Base-by-base conservation (phyloP, 1,140 invertebrate genomes). In the Euura saliciscinereae region DNA sequence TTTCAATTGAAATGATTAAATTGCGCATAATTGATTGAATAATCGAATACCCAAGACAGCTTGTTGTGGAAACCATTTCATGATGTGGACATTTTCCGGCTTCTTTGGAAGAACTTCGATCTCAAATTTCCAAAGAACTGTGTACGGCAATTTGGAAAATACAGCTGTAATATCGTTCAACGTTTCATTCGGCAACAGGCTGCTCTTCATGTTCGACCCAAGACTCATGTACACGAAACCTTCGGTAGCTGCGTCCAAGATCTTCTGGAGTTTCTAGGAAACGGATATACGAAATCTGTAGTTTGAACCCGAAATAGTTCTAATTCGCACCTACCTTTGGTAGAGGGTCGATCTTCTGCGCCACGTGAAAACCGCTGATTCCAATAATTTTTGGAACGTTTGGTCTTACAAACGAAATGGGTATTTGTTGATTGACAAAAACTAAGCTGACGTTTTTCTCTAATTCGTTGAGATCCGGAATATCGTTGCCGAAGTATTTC, bases 211-310 rank as follows among this genome's bases (percentile, higher is more conserved):
- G 44, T 88, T 86, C 0, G 85, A 87, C 0, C 90, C 90, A 74
- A 91, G 80, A 74, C 89, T 91, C 64, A 92, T 89, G 75, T 87
- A 91, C 11, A 92, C 87, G 44, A 88, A 89, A 2, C 91, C 91
- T 72, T 90, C 74, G 0, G 74, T 79, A 2, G 89, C 85, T n/a
- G n/a, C n/a, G n/a, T n/a, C n/a, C n/a, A n/a, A n/a, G n/a, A n/a
- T n/a, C n/a, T n/a, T n/a, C n/a, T n/a, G n/a, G n/a, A n/a, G n/a
- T n/a, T n/a, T n/a, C n/a, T n/a, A n/a, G n/a, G n/a, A 72, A 5
- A n/a, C n/a, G n/a, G n/a, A n/a, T n/a, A n/a, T n/a, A n/a, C n/a
- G n/a, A n/a, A n/a, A n/a, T n/a, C n/a, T n/a, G n/a, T n/a, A n/a
- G n/a, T n/a, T n/a, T n/a, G n/a, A n/a, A n/a, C n/a, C n/a, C n/a